Evolutionary conservation across 1,140 invertebrate species (phyloP), one percentile per base, ranked within the genome.

Genomic region (Subanguina moxae): DNA sequence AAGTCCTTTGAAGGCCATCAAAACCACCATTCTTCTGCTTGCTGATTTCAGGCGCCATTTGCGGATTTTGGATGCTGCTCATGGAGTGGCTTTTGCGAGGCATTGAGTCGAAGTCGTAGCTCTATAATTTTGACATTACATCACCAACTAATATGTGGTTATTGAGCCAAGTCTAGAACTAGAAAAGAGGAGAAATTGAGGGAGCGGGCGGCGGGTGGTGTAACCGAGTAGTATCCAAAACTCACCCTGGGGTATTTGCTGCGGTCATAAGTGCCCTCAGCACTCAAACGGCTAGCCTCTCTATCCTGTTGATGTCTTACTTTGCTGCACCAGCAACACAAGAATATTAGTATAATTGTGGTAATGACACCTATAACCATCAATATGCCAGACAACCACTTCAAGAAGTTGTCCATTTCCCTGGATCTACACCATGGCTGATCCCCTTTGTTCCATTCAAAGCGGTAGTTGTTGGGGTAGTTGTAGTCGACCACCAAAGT

Each of bases 361-460:
- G 65, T 32, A 48, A 81, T 74, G 57, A 70, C 57, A 19, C 64
- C 79, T 17, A 81, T 46, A 13, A 70, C 64, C 25, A 52, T 52
- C 17, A 80, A 64, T 45, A 80, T 76, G 45, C 70, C 79, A 13
- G 79, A 57, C 28, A 78, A 58, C 80, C 79, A 78, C 61, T 73
- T 82, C 32, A 82, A 66, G 57, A 78, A 80, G 63, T 80, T 80
- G 57, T 80, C 78, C 68, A 78, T 80, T 65, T 80, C 80, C 45
- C 80, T 68, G 8, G 80, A 80, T 62, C 78, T 70, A 52, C 78
- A 80, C 73, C 73, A 74, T 23, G 73, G 80, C 48, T 82, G 80
- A 30, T 69, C 65, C 38, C 80, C 80, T 63, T 82, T 82, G 64
- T 82, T 82, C 80, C 80, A 82, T 61, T 82, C 80, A 64, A 76